Base-by-base conservation (phyloP, 2,113 vertebrate genomes). In the Dicerorhinus sumatrensis region DNA sequence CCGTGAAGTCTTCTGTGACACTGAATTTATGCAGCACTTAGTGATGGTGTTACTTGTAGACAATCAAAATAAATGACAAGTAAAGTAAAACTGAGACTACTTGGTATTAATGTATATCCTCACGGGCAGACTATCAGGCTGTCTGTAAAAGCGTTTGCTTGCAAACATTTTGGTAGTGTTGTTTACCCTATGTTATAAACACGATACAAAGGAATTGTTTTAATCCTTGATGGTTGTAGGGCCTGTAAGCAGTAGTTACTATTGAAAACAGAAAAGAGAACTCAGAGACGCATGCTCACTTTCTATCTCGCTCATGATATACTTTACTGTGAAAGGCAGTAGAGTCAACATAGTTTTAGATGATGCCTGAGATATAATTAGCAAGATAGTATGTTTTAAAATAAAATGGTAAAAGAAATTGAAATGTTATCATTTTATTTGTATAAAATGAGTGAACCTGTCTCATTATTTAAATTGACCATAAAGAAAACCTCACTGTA, bases 101-200 rank as follows among this genome's bases (percentile, higher is more conserved):
- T 77, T 89, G 3, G 17, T 80, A 67, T 89, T 27, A 85, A 75
- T 0, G 6, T 96, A 12, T 65, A 73, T 56, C 12, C 29, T 75
- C 2, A 83, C 51, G 39, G 29, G 21, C 88, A 85, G 29, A 3
- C 27, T 54, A 63, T 73, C 12, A 39, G 20, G 20, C 6, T 88
- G 9, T 70, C 9, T 75, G 2, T 90, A 36, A 80, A 39, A 90
- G 3, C 18, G 1, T 69, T 89, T 91, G 6, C 29, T 77, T 91
- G 10, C 0, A 85, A 88, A 80, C 14, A 80, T 92, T 85, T 65
- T 91, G 8, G 7, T 62, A 90, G 12, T 33, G 21, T 69, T 62
- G 23, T 86, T 86, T 84, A 96, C 23, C 5, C 21, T 94, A 91
- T 21, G 33, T 92, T 82, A 58, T 88, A 85, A 91, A 69, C 10